Evolutionary conservation across 1,140 invertebrate species (phyloP).

Genomic region (Heterodera schachtii): DNA sequence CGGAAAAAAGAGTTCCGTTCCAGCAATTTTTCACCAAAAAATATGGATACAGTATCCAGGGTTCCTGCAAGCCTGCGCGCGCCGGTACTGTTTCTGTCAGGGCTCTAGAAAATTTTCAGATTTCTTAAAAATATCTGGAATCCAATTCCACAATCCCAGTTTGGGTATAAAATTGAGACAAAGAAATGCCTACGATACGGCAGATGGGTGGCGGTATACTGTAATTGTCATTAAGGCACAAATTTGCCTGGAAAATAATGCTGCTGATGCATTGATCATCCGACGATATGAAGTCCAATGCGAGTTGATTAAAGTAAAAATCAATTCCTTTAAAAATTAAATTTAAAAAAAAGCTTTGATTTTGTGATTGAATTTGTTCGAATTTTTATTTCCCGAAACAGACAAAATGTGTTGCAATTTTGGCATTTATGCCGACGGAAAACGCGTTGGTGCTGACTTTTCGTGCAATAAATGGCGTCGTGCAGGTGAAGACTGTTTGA

Average conservation of each 20-base stretch:
- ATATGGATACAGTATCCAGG: too few species aligned
- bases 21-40: too few species aligned
- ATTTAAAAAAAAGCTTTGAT: too few species aligned
- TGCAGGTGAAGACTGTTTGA: conserved; percentile 37
- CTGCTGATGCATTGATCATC: conserved; percentile 34
- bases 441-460: conserved; percentile 50
- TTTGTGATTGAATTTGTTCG: conserved; percentile 15
- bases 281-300: conserved; percentile 44
- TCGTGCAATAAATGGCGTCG: conserved; percentile 43
- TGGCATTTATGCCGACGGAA: conserved; percentile 49
- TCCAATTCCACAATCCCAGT: too few species aligned
- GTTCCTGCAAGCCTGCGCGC: too few species aligned
- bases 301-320: conserved; percentile 45
- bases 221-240: conserved; percentile 40
- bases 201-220: background rate
- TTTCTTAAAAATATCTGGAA: too few species aligned
- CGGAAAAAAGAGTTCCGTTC: too few species aligned
- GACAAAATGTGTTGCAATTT: conserved; percentile 44
- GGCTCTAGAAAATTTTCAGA: too few species aligned
- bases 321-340: too few species aligned
- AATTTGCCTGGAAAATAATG: conserved; percentile 44
- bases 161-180: too few species aligned
- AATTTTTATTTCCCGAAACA: background rate
- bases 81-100: too few species aligned
- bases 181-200: too few species aligned